Percentiles rank a stretch among this genome's conserved stretches.
Conservation (phyloP, 2,797 vertebrate genomes). For the Sylvilagus floridanus region DNA sequence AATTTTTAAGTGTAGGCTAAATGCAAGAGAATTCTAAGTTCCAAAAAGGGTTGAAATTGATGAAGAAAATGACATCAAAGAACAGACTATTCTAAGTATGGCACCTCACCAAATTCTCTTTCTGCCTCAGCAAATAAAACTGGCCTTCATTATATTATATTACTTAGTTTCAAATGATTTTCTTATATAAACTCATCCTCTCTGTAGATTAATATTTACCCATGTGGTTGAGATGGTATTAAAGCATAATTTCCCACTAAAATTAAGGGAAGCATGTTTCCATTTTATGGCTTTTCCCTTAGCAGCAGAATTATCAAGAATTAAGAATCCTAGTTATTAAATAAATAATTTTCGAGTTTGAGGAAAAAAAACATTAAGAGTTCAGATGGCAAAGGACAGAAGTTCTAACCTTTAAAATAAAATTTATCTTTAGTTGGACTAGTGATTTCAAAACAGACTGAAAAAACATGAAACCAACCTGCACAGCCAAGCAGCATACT, state of each 20-base stretch:
- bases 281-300: neutral
- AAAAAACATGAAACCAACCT: neutral
- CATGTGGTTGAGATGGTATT: neutral
- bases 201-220: neutral
- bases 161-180: neutral
- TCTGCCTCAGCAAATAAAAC: neutral
- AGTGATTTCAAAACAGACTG: constrained; percentile 34
- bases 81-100: constrained; percentile 12
- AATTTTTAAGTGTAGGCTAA: constrained; percentile 13
- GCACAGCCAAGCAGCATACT: neutral
- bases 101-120: neutral
- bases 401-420: neutral
- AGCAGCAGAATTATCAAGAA: constrained; percentile 10
- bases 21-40: neutral
- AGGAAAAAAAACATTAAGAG: neutral
- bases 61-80: neutral
- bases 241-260: neutral
- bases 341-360: neutral
- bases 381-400: neutral
- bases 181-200: constrained; percentile 3
- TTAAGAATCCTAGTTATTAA: neutral
- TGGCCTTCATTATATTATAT: neutral
- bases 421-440: neutral
- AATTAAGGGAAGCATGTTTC: constrained; percentile 32
- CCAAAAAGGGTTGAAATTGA: neutral